These are phyloP conservation scores for Drosophila pruinosa DNA, from an alignment of 1,140 invertebrate genomes.

Conservation along the genomic window DNA sequence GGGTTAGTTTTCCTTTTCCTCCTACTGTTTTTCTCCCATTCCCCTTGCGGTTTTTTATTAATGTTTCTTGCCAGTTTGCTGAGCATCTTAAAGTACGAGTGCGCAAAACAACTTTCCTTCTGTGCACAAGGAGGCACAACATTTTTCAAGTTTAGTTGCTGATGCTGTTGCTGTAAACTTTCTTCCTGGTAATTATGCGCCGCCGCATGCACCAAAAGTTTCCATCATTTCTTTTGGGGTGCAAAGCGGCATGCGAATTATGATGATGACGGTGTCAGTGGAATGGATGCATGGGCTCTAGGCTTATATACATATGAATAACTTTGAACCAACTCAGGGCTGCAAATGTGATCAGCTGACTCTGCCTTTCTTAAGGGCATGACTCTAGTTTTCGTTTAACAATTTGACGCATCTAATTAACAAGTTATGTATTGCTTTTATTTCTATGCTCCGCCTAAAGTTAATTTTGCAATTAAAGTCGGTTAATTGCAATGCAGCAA, in stretches of 20 bases:
- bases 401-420: slow-evolving; percentile 46
- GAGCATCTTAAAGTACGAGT: slow-evolving; percentile 35
- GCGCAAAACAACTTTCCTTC: slow-evolving; percentile 8
- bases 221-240: slow-evolving; percentile 27
- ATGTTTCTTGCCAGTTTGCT: slow-evolving; percentile 46
- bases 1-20: slow-evolving; percentile 29
- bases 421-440: slow-evolving; percentile 41
- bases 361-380: neutral
- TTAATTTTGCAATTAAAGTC: slow-evolving; percentile 56
- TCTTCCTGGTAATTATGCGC: slow-evolving; percentile 66
- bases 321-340: neutral
- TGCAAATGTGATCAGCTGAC: slow-evolving; percentile 19
- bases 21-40: neutral
- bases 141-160: slow-evolving; percentile 58
- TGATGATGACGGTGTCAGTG: slow-evolving; percentile 43
- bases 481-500: slow-evolving; percentile 40
- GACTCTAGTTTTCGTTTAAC: neutral
- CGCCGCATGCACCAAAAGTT: slow-evolving; percentile 49
- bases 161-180: slow-evolving; percentile 35
- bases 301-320: slow-evolving; percentile 21
- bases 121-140: slow-evolving; percentile 9
- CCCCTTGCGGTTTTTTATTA: slow-evolving; percentile 53
- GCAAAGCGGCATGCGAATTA: slow-evolving; percentile 62
- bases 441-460: slow-evolving; percentile 35
- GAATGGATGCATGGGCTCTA: neutral